Conservation (phyloP, 2,797 vertebrate species). For the Sebastes nivosus region DNA sequence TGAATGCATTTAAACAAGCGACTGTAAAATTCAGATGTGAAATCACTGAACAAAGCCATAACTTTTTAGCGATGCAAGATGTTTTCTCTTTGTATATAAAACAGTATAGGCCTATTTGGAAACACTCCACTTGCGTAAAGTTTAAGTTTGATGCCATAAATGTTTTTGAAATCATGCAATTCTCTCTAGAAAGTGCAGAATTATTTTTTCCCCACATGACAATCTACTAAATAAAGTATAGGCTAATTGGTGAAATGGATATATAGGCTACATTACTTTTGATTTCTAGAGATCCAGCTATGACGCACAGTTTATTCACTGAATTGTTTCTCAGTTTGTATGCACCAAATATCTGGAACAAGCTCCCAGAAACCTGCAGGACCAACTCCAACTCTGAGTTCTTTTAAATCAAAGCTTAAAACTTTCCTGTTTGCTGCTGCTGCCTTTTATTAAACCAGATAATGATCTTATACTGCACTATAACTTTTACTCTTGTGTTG, state of each 20-base stretch:
- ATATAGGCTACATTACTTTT: background rate
- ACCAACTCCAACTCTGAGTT: too few relatives aligned
- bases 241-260: background rate
- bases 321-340: conserved; percentile 68
- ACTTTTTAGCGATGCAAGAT: background rate
- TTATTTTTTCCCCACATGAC: rapidly evolving
- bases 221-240: background rate
- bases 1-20: background rate
- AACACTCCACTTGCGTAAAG: background rate
- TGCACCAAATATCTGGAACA: too few relatives aligned
- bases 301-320: background rate
- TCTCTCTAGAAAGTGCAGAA: background rate
- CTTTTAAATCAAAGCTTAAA: too few relatives aligned
- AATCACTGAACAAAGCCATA: background rate
- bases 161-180: background rate
- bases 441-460: too few relatives aligned
- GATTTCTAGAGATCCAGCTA: background rate
- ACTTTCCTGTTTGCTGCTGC: too few relatives aligned
- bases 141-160: background rate
- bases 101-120: background rate
- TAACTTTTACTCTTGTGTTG: too few relatives aligned
- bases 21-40: background rate
- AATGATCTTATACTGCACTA: too few relatives aligned
- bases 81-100: background rate
- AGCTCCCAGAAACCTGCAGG: too few relatives aligned